Evolutionary conservation across 2,797 vertebrate species (phyloP).

Genomic region (Rhynchotus rufescens): DNA sequence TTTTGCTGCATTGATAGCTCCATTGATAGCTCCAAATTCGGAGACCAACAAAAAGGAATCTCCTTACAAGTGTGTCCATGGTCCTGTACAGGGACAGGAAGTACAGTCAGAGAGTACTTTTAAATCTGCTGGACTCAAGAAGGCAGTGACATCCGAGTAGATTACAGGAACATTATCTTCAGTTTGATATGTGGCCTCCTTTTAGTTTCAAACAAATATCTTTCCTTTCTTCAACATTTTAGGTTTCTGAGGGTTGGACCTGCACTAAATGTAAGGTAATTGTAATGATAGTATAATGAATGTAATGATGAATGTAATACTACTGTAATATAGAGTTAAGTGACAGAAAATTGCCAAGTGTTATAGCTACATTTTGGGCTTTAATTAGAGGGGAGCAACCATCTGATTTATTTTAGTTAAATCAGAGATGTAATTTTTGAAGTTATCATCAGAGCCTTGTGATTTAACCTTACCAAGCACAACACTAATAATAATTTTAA

Average conservation of each 20-base stretch:
- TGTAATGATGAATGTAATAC: slow-evolving; percentile 35
- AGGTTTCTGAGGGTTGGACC: not conserved
- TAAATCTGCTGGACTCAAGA: not conserved
- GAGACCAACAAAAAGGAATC: not conserved
- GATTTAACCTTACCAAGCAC: slow-evolving; percentile 64
- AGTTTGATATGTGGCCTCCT: not conserved
- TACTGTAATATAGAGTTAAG: slow-evolving; percentile 48
- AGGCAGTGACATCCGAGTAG: not conserved
- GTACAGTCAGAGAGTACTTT: not conserved
- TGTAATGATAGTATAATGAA: slow-evolving; percentile 58
- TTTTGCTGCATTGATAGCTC: not conserved
- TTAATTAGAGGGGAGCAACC: slow-evolving; percentile 65
- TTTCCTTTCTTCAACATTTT: not conserved
- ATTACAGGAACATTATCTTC: not conserved
- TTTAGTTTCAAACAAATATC: not conserved
- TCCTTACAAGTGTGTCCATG: not conserved
- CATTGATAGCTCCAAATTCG: not conserved
- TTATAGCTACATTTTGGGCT: slow-evolving; percentile 50
- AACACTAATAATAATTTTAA: slow-evolving; percentile 55
- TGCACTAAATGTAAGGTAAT: slow-evolving; percentile 31
- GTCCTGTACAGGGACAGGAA: too few relatives aligned
- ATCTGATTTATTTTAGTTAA: slow-evolving; percentile 62
- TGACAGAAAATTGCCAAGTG: slow-evolving; percentile 62
- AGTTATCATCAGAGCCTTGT: slow-evolving; percentile 55
- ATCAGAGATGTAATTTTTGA: slow-evolving; percentile 56